These are phyloP conservation scores for Poeciliopsis retropinna DNA, from an alignment of 2,113 vertebrate species.

Conservation along the genomic window DNA sequence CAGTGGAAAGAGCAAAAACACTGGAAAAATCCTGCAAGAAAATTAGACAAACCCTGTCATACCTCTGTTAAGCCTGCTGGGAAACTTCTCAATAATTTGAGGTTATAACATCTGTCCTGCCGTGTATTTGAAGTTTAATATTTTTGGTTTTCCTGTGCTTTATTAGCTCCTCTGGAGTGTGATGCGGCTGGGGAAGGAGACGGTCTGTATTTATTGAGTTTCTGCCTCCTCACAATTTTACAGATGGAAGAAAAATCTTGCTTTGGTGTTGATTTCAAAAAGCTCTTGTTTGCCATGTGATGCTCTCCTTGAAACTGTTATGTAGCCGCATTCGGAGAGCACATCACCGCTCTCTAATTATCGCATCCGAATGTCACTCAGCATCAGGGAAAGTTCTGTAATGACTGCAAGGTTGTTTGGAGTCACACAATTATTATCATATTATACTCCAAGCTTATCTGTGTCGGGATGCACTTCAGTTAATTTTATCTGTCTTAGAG, in stretches of 20 bases:
- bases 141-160: constrained; percentile 43
- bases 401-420: constrained; percentile 34
- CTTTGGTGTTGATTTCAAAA: constrained; percentile 63
- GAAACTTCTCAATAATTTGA: constrained; percentile 25
- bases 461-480: constrained; percentile 31
- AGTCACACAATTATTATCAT: constrained; percentile 32
- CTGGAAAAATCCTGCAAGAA: constrained; percentile 27
- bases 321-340: constrained; percentile 41
- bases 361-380: constrained; percentile 48
- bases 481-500: constrained; percentile 30
- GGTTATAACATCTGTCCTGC: constrained; percentile 30
- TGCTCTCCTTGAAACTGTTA: constrained; percentile 28
- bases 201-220: constrained; percentile 54
- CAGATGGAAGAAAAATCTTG: constrained; percentile 9
- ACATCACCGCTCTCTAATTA: constrained; percentile 63
- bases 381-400: constrained; percentile 38
- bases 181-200: constrained; percentile 14
- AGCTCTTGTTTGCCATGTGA: constrained; percentile 55
- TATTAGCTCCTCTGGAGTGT: constrained; percentile 58
- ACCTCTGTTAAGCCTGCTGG: constrained; percentile 2
- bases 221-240: constrained; percentile 8
- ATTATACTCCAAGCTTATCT: constrained; percentile 40
- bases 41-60: constrained; percentile 16
- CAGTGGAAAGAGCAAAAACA: constrained; percentile 11
- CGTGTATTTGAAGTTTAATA: constrained; percentile 49